phyloP scores from a whole-genome alignment of 1,140 invertebrate genomes.

The Littorina saxatilis region DNA sequence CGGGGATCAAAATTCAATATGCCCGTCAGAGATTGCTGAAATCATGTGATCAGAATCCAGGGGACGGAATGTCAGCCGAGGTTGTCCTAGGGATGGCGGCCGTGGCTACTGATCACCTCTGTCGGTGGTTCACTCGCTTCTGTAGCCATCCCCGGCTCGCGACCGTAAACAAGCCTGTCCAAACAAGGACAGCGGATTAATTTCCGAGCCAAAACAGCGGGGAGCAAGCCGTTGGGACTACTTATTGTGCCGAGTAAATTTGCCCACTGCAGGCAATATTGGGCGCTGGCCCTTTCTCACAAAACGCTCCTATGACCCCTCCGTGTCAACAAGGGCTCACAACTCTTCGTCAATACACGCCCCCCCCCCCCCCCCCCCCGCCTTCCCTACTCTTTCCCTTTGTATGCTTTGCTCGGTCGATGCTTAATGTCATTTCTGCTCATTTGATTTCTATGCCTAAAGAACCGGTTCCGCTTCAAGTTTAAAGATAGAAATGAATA shows the following conservation, averaged over 20 bases:
- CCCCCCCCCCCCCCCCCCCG: too few species aligned
- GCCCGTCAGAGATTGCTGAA: too few species aligned
- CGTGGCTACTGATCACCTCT: background rate
- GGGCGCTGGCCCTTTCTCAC: background rate
- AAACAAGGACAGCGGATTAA: conserved; percentile 21
- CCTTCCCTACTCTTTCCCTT: too few species aligned
- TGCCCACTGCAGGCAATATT: conserved; percentile 31
- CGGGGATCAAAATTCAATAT: too few species aligned
- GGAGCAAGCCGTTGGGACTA: conserved; percentile 10
- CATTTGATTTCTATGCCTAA: background rate
- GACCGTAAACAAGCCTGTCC: conserved; percentile 22
- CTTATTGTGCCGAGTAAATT: conserved; percentile 30
- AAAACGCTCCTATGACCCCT: background rate
- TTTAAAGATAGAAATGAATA: too few species aligned
- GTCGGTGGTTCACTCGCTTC: background rate
- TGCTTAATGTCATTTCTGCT: background rate
- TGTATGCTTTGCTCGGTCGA: background rate
- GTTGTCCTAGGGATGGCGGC: background rate
- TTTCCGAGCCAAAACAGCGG: conserved; percentile 12
- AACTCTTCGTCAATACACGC: too few species aligned
- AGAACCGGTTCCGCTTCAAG: too few species aligned
- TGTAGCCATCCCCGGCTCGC: background rate
- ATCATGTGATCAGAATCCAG: too few species aligned
- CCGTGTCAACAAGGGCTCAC: background rate
- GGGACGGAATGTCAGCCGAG: too few species aligned